These are phyloP conservation scores for Pemphigus obesinymphae DNA, from an alignment of 1,140 invertebrate species.

Conservation along the genomic window DNA sequence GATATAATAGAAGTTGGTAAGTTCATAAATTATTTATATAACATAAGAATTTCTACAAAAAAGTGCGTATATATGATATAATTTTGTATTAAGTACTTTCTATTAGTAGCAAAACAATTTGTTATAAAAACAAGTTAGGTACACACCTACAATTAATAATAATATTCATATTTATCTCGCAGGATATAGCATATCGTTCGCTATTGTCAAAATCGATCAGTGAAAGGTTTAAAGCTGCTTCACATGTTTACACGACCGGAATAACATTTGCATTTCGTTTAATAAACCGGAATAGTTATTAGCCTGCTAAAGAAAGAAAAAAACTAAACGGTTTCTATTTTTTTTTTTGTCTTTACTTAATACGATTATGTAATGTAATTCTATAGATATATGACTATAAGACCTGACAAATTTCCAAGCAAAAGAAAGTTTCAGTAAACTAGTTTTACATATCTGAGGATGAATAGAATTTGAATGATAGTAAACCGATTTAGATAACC, in stretches of 20 bases:
- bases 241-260: conserved; percentile 1
- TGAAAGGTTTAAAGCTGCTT: conserved; percentile 28
- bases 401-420: background rate
- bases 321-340: conserved; percentile 26
- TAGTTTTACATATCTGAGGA: background rate
- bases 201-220: conserved; percentile 19
- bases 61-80: no score
- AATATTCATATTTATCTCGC: background rate
- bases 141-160: background rate
- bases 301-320: background rate
- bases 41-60: background rate
- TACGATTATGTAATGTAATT: background rate
- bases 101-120: background rate
- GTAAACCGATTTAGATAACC: conserved; percentile 1
- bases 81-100: no score
- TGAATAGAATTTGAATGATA: background rate
- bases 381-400: background rate
- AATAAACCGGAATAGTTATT: conserved; percentile 26
- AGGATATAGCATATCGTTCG: background rate
- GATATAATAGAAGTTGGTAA: background rate
- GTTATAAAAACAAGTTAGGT: background rate
- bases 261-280: conserved; percentile 36
- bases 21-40: background rate
- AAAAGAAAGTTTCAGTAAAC: conserved; percentile 18
- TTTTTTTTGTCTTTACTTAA: conserved; percentile 1